Conservation (phyloP, 2,797 vertebrate species). For the Buceros bicornis region DNA sequence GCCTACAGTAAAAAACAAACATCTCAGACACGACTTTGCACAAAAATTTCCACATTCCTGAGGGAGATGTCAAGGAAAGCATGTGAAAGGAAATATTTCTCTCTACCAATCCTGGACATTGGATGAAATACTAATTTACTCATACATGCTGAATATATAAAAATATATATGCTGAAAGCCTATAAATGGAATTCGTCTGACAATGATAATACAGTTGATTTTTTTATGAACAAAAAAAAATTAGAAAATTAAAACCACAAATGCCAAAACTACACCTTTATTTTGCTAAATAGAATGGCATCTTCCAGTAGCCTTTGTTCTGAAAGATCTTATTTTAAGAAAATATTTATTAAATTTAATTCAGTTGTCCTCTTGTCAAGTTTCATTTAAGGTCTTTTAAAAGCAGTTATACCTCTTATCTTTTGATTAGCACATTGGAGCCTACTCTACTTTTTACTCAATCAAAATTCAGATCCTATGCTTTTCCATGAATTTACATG, state of each 20-base stretch:
- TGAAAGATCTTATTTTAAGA: background rate
- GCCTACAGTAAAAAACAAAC: background rate
- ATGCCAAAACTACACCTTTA: background rate
- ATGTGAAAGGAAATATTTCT: background rate
- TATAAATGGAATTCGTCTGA: background rate
- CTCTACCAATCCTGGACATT: background rate
- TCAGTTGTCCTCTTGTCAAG: background rate
- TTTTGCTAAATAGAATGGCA: background rate
- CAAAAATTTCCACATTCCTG: background rate
- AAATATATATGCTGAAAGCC: background rate
- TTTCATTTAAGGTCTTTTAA: slow-evolving; percentile 10
- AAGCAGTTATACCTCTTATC: background rate
- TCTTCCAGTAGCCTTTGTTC: background rate
- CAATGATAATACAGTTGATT: background rate
- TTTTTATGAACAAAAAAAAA: background rate
- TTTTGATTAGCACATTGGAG: background rate
- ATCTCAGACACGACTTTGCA: background rate
- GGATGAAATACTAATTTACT: background rate
- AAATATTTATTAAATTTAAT: background rate
- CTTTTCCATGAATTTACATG: background rate
- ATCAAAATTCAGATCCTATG: background rate
- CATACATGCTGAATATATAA: background rate
- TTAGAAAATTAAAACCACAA: background rate
- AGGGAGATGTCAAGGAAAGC: background rate
- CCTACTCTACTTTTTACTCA: background rate